Base-by-base conservation (phyloP, 2,888 invertebrate species). In the Pseudococcus longispinus region DNA sequence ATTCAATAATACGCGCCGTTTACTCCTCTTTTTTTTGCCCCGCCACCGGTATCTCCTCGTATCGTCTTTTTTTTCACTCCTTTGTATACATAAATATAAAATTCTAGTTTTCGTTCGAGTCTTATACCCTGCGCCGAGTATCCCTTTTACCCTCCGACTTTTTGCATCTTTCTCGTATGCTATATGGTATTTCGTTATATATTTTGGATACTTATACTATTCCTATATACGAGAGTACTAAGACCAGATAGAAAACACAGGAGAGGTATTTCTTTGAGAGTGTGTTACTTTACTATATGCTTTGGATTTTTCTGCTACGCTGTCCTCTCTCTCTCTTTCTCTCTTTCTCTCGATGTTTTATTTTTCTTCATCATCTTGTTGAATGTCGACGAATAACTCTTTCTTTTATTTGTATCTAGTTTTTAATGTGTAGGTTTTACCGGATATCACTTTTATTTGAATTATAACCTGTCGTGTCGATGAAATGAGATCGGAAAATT, bases 1-100 rank as follows among this genome's bases (percentile, higher is more conserved):
- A 70, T 80, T 80, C 77, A 80, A 80, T 80, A 80, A 80, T 42
- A 80, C 77, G 77, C 77, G 77, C 77, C 42, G 77, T 37, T 80
- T 80, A 80, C 18, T 70, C 18, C 18, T 70, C 26, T 37, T 77
- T 74, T 74, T 37, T 74, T 32, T 4, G 8, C 70, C 20, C 20
- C 0, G 20, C 20, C n/a, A 2, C 8, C 9, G 20, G n/a, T 51
- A 0, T 11, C 23, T 11, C 60, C 15, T 11, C 11, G 37, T 37
- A 32, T 9, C 60, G 60, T 60, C 5, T 23, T 23, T 20, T 60
- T 2, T 32, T 29, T 70, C 70, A 26, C 26, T 65, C 70, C 5
- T 70, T 70, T 70, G 70, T 70, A 70, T 70, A 70, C 13, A 70
- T 70, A 70, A 29, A 37, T 74, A 74, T 74, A 74, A 42, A 80